Base-by-base conservation (phyloP, 2,113 vertebrate species). In the Morone chrysops region DNA sequence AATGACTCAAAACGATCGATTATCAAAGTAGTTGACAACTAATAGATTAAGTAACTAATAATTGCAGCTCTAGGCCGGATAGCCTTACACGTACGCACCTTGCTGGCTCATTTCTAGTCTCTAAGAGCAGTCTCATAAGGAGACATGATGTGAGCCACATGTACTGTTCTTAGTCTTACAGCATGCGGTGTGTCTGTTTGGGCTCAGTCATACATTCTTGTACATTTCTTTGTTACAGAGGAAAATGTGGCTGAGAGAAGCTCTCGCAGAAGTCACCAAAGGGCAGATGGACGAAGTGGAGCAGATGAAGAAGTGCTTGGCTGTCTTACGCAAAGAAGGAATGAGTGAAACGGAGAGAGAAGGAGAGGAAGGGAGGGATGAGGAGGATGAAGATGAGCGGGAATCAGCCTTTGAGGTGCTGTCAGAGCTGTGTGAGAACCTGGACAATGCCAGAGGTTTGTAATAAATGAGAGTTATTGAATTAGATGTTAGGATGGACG, bases 391-490 rank as follows among this genome's bases (percentile, higher is more conserved):
- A 38, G 95, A 95, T 40, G 95, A 93, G 81, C 92, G 93, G n/a
- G 96, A 97, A 74, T 77, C 85, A 0, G 96, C 96, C 4, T 93
- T 98, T 71, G 96, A 97, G 85, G 47, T 96, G 20, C 91, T 98
- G 71, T 96, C 96, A 0, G 97, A 98, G 59, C 90, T 97, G 78
- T 98, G 97, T 81, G 97, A 97, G 81, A 98, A 97, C 82, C 92
- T 98, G 87, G 97, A 98, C 93, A 97, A 98, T 3, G 97, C 97
- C 0, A 91, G 96, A 95, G 97, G 97, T 98, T 81, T 43, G 90
- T 92, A 25, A 20, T 40, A 13, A 74, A 10, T 12, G 0, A 2
- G 5, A 50, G 2, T 63, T 22, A 6, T 11, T 73, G 14, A 57
- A 13, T 60, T 6, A 9, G 36, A 14, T 62, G 41, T 48, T 12